Conservation (phyloP, 2,888 invertebrate species). For the Lithophane ornitopus region DNA sequence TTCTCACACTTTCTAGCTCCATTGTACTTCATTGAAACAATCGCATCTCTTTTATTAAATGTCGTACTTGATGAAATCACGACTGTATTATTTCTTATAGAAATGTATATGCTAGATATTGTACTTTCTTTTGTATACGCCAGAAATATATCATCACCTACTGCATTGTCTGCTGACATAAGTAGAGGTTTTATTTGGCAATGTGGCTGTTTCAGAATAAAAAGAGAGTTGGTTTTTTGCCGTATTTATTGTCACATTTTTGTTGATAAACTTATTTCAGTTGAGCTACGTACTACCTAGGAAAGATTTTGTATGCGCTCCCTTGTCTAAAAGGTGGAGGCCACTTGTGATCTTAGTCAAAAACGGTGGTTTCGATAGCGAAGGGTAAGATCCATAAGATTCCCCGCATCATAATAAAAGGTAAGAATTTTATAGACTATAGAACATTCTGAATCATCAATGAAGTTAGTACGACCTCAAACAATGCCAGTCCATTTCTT, state of each 20-base stretch:
- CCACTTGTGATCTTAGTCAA: background rate
- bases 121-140: slow-evolving; percentile 59
- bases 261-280: background rate
- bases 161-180: slow-evolving; percentile 28
- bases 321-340: background rate
- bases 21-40: slow-evolving; percentile 85
- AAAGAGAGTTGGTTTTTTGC: background rate
- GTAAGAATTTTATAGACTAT: background rate
- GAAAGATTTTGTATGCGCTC: background rate
- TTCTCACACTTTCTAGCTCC: slow-evolving; percentile 89
- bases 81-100: slow-evolving; percentile 69
- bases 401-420: background rate
- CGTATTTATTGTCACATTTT: background rate
- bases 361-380: no score
- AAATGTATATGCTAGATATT: slow-evolving; percentile 53
- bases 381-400: background rate
- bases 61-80: slow-evolving; percentile 76
- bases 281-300: background rate
- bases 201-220: background rate
- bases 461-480: slow-evolving; percentile 1
- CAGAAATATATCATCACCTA: slow-evolving; percentile 49
- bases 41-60: slow-evolving; percentile 78
- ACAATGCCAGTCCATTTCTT: background rate
- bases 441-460: slow-evolving; percentile 23
- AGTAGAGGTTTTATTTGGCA: slow-evolving; percentile 21